Percentiles rank a stretch among this genome's conserved stretches.
Conservation (phyloP, 2,888 invertebrate species). For the Meta bourneti region DNA sequence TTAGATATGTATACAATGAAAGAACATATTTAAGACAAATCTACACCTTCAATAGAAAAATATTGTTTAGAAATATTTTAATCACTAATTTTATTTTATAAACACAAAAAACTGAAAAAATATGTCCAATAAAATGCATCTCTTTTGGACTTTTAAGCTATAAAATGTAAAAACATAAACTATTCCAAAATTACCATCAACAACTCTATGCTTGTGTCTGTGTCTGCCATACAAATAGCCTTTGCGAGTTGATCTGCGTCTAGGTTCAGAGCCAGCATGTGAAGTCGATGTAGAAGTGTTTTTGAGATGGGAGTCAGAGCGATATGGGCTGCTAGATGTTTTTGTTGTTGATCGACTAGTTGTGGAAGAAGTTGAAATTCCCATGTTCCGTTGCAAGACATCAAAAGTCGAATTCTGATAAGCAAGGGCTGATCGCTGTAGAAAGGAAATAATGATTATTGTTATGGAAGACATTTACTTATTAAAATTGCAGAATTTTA, state of each 20-base stretch:
- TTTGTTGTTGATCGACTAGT: constrained; percentile 94
- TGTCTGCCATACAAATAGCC: constrained; percentile 66
- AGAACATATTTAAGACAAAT: too few relatives aligned
- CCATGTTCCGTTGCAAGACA: constrained; percentile 84
- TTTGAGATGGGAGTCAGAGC: constrained; percentile 81
- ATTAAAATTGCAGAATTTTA: too few relatives aligned
- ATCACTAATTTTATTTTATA: too few relatives aligned
- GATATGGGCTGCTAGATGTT: constrained; percentile 95
- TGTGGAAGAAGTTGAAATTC: constrained; percentile 96
- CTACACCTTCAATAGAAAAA: too few relatives aligned
- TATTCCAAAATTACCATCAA: constrained; percentile 52
- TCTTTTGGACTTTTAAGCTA: too few relatives aligned
- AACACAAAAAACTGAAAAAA: too few relatives aligned
- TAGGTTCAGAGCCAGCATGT: constrained; percentile 67
- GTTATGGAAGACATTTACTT: too few relatives aligned
- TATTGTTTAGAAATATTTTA: too few relatives aligned
- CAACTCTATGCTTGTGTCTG: constrained; percentile 61
- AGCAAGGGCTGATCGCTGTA: constrained; percentile 88
- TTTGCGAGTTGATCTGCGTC: constrained; percentile 60
- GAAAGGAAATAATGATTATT: neutral
- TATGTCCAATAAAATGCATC: too few relatives aligned
- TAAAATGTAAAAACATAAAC: too few relatives aligned
- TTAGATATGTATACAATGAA: too few relatives aligned
- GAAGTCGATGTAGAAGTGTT: constrained; percentile 80
- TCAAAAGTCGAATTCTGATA: constrained; percentile 85